phyloP scores from a whole-genome alignment of 2,888 invertebrate genomes.

The Ariolimax columbianus region DNA sequence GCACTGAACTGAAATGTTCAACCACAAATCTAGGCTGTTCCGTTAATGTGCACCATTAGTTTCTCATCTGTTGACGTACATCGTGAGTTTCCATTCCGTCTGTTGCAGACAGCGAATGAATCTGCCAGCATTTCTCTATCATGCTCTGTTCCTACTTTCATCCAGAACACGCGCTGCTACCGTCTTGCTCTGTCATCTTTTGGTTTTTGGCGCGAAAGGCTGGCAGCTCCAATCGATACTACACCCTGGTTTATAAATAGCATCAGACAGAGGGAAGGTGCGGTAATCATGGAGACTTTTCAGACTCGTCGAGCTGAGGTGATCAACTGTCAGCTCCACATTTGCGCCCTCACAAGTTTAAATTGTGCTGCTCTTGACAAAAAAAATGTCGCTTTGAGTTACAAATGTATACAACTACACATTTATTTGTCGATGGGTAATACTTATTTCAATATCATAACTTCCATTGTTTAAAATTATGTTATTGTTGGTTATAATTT shows the following conservation, averaged over 20 bases:
- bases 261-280: not conserved
- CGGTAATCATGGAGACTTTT: not conserved
- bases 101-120: not conserved
- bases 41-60: not conserved
- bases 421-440: too few species aligned
- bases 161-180: not conserved
- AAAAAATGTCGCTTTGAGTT: not conserved
- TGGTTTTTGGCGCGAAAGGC: not conserved
- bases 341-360: not conserved
- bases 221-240: not conserved
- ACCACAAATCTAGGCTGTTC: not conserved
- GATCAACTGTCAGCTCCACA: not conserved
- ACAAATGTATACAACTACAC: too few species aligned
- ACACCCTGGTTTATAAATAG: not conserved
- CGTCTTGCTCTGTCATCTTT: constrained; percentile 1
- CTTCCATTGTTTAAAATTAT: too few species aligned
- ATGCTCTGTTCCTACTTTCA: not conserved
- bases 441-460: too few species aligned
- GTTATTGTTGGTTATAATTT: too few species aligned
- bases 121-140: not conserved
- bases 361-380: not conserved
- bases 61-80: not conserved
- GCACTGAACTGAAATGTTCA: not conserved
- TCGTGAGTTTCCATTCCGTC: too few species aligned
- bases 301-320: not conserved